These are phyloP conservation scores for Escarpia spicata DNA, from an alignment of 2,888 invertebrate genomes.

Conservation along the genomic window DNA sequence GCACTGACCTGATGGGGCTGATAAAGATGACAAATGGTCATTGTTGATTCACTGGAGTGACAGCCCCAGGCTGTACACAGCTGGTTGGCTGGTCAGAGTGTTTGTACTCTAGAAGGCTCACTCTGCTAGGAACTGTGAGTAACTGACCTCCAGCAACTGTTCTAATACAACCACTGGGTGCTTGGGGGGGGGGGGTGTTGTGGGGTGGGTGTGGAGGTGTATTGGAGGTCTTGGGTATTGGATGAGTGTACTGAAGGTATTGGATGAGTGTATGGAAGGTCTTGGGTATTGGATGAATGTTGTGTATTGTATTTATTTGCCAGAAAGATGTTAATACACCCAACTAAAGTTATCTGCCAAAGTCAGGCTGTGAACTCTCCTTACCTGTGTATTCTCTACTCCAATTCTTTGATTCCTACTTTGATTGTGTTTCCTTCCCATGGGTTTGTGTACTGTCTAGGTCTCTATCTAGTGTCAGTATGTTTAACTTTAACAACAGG, in stretches of 20 bases:
- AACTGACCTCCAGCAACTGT: background rate
- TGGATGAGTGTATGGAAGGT: background rate
- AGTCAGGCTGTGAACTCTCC: too few species aligned
- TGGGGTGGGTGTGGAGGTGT: background rate
- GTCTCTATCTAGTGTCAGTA: too few species aligned
- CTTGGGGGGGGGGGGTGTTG: too few species aligned
- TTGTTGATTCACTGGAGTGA: background rate
- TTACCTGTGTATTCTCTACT: too few species aligned
- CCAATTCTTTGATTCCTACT: too few species aligned
- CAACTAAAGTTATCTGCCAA: too few species aligned
- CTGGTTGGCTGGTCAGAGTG: background rate
- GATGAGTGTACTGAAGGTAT: background rate
- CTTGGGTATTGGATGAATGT: background rate
- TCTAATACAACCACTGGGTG: background rate
- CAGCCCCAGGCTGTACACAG: conserved; percentile 3
- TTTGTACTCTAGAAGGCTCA: background rate
- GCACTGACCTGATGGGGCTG: background rate
- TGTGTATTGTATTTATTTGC: too few species aligned
- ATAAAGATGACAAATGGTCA: background rate
- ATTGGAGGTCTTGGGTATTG: background rate
- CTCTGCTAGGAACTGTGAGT: background rate
- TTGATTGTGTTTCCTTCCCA: too few species aligned
- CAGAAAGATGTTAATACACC: too few species aligned
- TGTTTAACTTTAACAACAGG: too few species aligned
- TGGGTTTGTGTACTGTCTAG: too few species aligned